Evolutionary conservation across 2,888 invertebrate genomes (phyloP), one percentile per base, ranked within the genome.

Genomic region (Nomada fucata): DNA sequence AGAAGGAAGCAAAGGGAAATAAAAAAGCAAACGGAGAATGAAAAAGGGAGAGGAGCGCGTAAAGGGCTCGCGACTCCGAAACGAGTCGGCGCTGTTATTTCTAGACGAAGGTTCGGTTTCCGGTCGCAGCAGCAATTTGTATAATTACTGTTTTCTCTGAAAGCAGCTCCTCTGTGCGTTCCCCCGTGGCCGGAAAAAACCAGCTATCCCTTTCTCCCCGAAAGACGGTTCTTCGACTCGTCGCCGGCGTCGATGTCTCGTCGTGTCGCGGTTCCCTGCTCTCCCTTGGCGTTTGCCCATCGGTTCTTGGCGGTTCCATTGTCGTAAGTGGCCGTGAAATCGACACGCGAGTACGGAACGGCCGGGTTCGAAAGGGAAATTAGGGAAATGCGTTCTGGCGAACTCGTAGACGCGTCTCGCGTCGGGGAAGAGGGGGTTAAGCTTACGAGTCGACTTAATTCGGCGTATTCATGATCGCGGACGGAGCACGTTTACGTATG

Each of bases 121-220:
- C 89, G 89, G 88, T 72, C 82, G 78, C 65, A 81, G 79, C 79
- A 76, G 83, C 89, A 86, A 89, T 90, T 90, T 87, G 86, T 88
- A 86, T 90, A 91, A 91, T 90, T 91, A 88, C 90, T 90, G 88
- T 90, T 90, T 90, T 90, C 87, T 86, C 82, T 86, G 86, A 87
- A 90, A 90, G 90, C 89, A 88, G 50, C 57, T 70, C 26, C 63
- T 20, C 69, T 13, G 80, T 76, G 47, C 15, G 50, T 78, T 85
- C 78, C 76, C 77, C 60, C 42, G 79, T 64, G 70, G 71, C 73
- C 67, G 64, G 79, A 78, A 75, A 23, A 80, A 81, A 53, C 36
- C 73, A 65, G 59, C 67, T 69, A 60, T 71, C 80, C 70, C 63
- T 78, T 60, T 52, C 53, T n/a, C 42, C n/a, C 13, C 73, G 52